A percentile compares a stretch with the other conserved stretches of the same genome.
Evolutionary conservation across 2,113 vertebrate genomes (phyloP).

Genomic region (Lepisosteus oculatus): DNA sequence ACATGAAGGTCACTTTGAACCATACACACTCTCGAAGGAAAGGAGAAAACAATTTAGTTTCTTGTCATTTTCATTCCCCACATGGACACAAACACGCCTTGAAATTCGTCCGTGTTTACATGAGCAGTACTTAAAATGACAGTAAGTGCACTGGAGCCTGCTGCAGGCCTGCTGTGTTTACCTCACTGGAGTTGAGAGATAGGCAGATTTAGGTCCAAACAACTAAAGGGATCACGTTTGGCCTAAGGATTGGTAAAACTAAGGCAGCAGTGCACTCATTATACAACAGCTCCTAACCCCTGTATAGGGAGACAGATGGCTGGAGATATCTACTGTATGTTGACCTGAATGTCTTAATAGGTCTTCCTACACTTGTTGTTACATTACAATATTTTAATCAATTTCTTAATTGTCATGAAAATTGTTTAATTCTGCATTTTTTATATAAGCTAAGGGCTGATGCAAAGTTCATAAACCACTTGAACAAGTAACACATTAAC

Average conservation of each 20-base stretch:
- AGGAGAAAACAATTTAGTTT: conserved; percentile 9
- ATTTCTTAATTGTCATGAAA: too few species aligned
- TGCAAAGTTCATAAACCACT: too few species aligned
- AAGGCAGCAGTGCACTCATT: conserved; percentile 13
- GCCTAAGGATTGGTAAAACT: not conserved
- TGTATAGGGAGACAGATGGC: not conserved
- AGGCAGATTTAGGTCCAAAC: conserved; percentile 11
- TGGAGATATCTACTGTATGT: not conserved
- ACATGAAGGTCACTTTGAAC: conserved; percentile 26
- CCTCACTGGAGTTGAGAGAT: conserved; percentile 3
- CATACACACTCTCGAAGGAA: conserved; percentile 8
- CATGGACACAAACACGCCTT: conserved; percentile 8
- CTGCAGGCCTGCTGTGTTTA: conserved; percentile 9
- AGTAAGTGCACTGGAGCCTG: not conserved
- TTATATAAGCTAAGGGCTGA: too few species aligned
- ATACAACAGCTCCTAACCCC: not conserved
- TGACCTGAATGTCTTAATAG: too few species aligned
- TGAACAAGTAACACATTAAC: too few species aligned
- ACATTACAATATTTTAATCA: too few species aligned
- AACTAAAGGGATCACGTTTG: not conserved
- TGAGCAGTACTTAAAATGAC: conserved; percentile 1
- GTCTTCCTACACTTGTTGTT: not conserved
- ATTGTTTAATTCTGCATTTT: too few species aligned
- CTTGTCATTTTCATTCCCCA: conserved; percentile 21
- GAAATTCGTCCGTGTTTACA: conserved; percentile 16